Evolutionary conservation across 2,113 vertebrate genomes (phyloP), one percentile per base, ranked within the genome.

Genomic region (Dendropsophus ebraccatus): DNA sequence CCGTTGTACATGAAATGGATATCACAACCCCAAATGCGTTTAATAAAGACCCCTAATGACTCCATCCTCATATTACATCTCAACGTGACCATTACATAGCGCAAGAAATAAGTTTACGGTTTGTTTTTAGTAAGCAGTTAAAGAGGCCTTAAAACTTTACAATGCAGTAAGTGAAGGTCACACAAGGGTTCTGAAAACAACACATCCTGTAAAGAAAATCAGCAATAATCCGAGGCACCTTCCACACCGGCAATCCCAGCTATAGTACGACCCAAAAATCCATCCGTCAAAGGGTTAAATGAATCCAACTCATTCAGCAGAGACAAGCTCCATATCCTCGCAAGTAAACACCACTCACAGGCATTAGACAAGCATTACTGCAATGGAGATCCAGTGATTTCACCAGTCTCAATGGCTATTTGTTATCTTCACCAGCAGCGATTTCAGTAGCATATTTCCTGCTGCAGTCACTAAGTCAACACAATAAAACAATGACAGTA

Each of bases 381-480:
- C 62, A 82, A 82, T 70, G 80, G 54, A 50, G 62, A 52, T 49
- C 28, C 45, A 50, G 45, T 52, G 80, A 69, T 50, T 32, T 32
- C 62, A 69, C 25, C 62, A 82, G 80, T 32, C 62, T 58, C 52
- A 32, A 69, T 70, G 45, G 19, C 21, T 70, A 30, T 70, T 65
- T 47, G 56, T 81, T 81, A 81, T 70, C 60, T 82, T 12, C 45
- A 35, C 56, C 28, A 52, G 30, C 58, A 81, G 60, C 50, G 60
- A 81, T 81, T 81, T 65, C 79, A 49, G 79, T 30, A 67, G 60
- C 62, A 50, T 52, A 52, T 83, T 83, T 47, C 52, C 37, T 45
- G 52, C 82, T 74, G 52, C 82, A 83, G 50, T 83, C 72, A 76
- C 72, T 75, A 76, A 84, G 83, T 84, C 83, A 84, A 84, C 83